Evolutionary conservation across 2,797 vertebrate genomes (phyloP).

Genomic region (Triplophysa bombifrons): DNA sequence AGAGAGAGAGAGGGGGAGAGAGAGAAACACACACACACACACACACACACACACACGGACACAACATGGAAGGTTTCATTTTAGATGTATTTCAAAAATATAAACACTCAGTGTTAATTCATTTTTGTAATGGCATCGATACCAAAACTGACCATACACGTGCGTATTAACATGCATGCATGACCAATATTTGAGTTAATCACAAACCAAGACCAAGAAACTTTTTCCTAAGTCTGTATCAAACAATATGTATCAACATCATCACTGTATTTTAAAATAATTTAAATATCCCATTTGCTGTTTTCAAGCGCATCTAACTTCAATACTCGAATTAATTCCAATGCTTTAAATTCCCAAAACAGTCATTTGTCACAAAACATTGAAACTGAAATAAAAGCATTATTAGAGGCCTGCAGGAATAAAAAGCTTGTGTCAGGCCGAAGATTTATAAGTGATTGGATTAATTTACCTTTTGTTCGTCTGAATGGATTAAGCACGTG

Average conservation of each 20-base stretch:
- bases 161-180: no score
- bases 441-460: background rate
- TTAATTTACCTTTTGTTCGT: conserved; percentile 4
- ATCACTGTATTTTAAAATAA: no score
- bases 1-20: no score
- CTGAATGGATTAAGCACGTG: conserved; percentile 1
- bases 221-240: no score
- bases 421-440: background rate
- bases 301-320: background rate
- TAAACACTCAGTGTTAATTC: no score
- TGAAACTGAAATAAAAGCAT: background rate
- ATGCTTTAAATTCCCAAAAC: background rate
- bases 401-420: background rate
- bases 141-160: no score
- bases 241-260: no score
- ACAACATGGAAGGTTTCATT: conserved; percentile 2
- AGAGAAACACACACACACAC: no score
- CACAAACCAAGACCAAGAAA: no score
- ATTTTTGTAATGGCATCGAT: no score
- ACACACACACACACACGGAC: conserved; percentile 7
- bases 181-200: no score
- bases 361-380: background rate
- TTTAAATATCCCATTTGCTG: background rate
- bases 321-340: background rate
- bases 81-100: background rate